Base-by-base conservation (phyloP, 1,140 invertebrate genomes). In the Berghia stephanieae region DNA sequence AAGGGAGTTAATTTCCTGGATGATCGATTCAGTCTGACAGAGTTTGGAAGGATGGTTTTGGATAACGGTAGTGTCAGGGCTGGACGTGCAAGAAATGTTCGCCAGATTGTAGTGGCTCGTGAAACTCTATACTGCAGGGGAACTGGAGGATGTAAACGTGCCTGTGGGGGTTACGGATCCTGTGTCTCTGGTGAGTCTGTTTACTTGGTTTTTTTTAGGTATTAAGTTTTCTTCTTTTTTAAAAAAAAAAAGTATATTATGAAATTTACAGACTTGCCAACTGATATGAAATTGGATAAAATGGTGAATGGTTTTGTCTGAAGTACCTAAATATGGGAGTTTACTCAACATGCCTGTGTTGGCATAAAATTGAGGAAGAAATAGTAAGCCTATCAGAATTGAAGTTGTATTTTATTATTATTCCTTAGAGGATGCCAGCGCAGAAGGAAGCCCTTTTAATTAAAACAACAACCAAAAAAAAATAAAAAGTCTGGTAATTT, bases 71-170 rank as follows among this genome's bases (percentile, higher is more conserved):
- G 81, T n/a, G 83, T 86, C 13, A 68, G 85, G 18, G 86, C 86
- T 4, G 86, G 85, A 31, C 75, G 86, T 13, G 85, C 84, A 0
- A 83, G 85, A 67, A 86, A 87, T 81, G 86, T 85, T 38, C 84
- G 85, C 57, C 86, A 86, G 69, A 87, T 86, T 67, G 86, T 87
- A 2, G 84, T 86, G 49, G 86, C 86, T 72, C 76, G 85, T 72
- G 86, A 86, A 55, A 87, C 85, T 0, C 77, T 86, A 49, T 86
- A 87, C 68, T 87, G 86, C 57, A 86, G 85, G 76, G 86, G 85
- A 13, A 84, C 85, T 21, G 80, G 81, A 27, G 82, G 84, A 31
- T 87, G 86, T 79, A 84, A 84, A 70, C 78, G 86, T 57, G 85
- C 80, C 0, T 87, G 86, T 80, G 85, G 86, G 46, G 85, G 85